A percentile compares a stretch with the other conserved stretches of the same genome.
phyloP scores from a whole-genome alignment of 2,888 invertebrate species.

The Hydropsyche betteni region DNA sequence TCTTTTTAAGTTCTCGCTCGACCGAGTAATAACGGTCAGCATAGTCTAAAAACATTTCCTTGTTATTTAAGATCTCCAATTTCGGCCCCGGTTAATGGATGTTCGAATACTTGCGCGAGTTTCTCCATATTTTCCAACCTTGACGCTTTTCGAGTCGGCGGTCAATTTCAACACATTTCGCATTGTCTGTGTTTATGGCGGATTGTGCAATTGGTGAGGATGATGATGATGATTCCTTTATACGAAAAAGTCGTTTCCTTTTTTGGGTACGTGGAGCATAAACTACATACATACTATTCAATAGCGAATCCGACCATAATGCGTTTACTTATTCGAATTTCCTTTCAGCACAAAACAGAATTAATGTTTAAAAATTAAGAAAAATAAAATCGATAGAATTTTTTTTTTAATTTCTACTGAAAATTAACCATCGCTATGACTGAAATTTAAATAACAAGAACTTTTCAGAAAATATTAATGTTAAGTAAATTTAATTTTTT shows the following conservation, averaged over 20 bases:
- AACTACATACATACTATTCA: not conserved
- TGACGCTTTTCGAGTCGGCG: slow-evolving; percentile 10
- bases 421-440: no score
- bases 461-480: no score
- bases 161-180: slow-evolving; percentile 24
- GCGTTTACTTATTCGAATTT: no score
- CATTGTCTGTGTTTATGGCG: slow-evolving; percentile 4
- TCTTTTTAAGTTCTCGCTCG: not conserved
- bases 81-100: no score
- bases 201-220: not conserved
- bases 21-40: slow-evolving; percentile 11
- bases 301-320: not conserved
- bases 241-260: slow-evolving; percentile 20
- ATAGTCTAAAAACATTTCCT: not conserved
- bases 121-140: not conserved
- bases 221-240: slow-evolving; percentile 12
- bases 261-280: not conserved
- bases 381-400: no score
- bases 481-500: no score
- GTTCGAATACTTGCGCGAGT: not conserved
- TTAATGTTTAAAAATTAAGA: no score
- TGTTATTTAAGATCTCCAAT: no score
- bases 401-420: no score
- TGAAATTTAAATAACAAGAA: no score
- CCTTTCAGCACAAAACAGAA: no score